Evolutionary conservation across 1,140 invertebrate species (phyloP).

Genomic region (Saxidomus purpurata): DNA sequence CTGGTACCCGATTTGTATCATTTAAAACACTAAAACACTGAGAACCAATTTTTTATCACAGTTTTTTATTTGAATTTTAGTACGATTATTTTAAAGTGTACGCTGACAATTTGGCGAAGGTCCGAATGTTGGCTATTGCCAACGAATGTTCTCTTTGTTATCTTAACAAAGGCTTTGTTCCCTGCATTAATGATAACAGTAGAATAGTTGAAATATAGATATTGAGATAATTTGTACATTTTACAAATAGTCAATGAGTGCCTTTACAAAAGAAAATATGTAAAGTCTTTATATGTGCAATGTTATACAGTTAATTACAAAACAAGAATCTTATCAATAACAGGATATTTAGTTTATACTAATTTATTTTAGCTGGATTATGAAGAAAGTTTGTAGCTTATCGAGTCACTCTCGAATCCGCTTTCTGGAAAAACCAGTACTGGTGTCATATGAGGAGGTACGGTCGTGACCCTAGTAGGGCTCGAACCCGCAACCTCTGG

Average conservation of each 20-base stretch:
- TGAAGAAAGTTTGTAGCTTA: no score
- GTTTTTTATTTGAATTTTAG: not conserved
- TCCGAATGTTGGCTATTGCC: conserved; percentile 11
- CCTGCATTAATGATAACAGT: not conserved
- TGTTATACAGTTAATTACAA: not conserved
- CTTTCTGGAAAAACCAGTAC: no score
- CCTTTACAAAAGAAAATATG: not conserved
- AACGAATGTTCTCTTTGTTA: conserved; percentile 46
- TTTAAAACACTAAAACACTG: not conserved
- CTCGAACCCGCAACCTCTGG: no score
- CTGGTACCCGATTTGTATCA: not conserved
- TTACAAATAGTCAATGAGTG: not conserved
- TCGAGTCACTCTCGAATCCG: no score
- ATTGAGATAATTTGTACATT: conserved; percentile 9
- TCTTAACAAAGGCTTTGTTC: conserved; percentile 17
- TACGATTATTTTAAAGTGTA: not conserved
- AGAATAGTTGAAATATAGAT: not conserved
- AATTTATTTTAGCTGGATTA: no score
- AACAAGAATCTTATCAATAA: no score
- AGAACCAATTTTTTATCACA: conserved; percentile 9
- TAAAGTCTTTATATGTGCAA: not conserved
- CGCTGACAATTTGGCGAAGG: conserved; percentile 4
- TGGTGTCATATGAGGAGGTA: no score
- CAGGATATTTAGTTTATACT: no score
- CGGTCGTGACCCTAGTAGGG: no score